phyloP scores from a whole-genome alignment of 2,797 vertebrate species.

The Cossypha niveicapilla region DNA sequence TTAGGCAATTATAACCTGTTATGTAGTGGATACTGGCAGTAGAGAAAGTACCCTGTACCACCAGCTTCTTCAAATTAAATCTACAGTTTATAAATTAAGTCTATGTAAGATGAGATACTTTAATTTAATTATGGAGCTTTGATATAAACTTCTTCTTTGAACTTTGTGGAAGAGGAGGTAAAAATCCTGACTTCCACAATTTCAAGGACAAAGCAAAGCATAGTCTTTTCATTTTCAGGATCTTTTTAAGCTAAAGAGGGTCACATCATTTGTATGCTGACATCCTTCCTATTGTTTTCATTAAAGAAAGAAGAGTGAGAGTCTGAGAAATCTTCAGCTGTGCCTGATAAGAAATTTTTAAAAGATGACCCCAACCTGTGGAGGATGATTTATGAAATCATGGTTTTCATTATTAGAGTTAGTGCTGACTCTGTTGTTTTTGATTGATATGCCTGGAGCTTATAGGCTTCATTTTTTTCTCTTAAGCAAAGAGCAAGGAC shows the following conservation, averaged over 20 bases:
- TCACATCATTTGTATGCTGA: constrained; percentile 74
- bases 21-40: neutral
- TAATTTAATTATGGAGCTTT: neutral
- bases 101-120: neutral
- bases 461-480: constrained; percentile 36
- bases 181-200: constrained; percentile 16
- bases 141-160: neutral
- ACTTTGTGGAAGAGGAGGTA: neutral
- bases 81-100: constrained; percentile 48
- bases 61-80: constrained; percentile 49
- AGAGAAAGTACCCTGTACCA: neutral
- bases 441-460: constrained; percentile 76
- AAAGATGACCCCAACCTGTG: constrained; percentile 86
- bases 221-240: constrained; percentile 28
- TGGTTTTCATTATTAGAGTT: constrained; percentile 88
- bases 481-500: constrained; percentile 64
- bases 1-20: neutral
- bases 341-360: constrained; percentile 84
- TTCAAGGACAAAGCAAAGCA: constrained; percentile 66
- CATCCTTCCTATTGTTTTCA: constrained; percentile 74
- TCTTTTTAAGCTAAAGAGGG: constrained; percentile 63
- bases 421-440: constrained; percentile 88
- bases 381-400: constrained; percentile 94
- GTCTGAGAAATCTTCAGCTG: constrained; percentile 69
- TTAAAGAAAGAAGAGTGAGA: constrained; percentile 73